Evolutionary conservation across 2,797 vertebrate species (phyloP).

Genomic region (Graptemys geographica): DNA sequence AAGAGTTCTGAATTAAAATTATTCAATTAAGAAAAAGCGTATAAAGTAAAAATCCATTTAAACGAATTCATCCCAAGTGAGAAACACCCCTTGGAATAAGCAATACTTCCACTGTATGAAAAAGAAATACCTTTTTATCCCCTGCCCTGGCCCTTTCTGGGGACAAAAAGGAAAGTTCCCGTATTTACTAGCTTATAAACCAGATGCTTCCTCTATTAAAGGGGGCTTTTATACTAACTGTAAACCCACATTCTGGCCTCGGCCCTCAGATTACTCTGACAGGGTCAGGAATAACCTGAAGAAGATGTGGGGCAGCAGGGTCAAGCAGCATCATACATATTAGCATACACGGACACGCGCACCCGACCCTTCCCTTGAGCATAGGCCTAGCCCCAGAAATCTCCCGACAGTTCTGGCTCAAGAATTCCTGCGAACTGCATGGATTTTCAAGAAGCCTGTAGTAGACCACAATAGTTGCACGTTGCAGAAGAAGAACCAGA

Average conservation of each 20-base stretch:
- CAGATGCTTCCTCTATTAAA: not conserved
- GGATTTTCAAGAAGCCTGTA: not conserved
- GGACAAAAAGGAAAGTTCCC: not conserved
- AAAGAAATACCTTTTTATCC: not conserved
- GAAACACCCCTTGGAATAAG: not conserved
- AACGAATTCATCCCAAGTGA: not conserved
- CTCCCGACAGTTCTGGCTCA: not conserved
- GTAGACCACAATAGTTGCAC: not conserved
- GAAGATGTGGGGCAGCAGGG: not conserved
- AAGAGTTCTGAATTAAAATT: not conserved
- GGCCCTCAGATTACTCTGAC: not conserved
- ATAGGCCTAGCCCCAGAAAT: not conserved
- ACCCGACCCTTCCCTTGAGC: not conserved
- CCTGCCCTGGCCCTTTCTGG: not conserved
- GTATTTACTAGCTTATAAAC: not conserved
- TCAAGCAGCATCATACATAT: not conserved
- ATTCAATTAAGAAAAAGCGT: not conserved
- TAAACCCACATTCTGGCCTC: not conserved
- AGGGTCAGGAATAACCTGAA: not conserved
- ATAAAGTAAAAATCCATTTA: not conserved
- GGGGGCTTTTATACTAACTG: not conserved
- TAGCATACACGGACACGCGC: not conserved
- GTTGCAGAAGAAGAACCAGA: not conserved
- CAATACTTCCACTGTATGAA: not conserved
- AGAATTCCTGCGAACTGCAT: not conserved